Evolutionary conservation across 2,888 invertebrate species (phyloP).

Genomic region (Heliconius sara): DNA sequence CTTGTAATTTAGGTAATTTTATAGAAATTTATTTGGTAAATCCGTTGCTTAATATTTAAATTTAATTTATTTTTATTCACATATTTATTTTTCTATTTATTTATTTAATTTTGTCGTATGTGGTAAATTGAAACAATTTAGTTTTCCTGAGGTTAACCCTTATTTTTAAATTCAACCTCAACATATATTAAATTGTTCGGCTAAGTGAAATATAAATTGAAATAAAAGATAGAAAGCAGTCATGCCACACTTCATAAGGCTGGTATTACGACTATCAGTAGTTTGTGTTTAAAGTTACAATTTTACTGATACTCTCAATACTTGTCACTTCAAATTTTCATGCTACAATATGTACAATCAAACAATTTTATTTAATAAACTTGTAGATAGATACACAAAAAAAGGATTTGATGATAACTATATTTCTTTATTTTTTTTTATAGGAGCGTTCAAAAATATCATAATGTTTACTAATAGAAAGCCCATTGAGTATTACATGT

Average conservation of each 20-base stretch:
- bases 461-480: background rate
- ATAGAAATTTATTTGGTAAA: background rate
- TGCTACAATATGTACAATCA: slow-evolving; percentile 10
- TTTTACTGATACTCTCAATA: slow-evolving; percentile 19
- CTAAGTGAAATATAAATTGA: background rate
- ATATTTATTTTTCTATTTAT: too few species aligned
- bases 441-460: background rate
- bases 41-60: too few species aligned
- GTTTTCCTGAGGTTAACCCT: too few species aligned
- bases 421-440: background rate
- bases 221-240: slow-evolving; percentile 12
- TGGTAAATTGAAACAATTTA: too few species aligned
- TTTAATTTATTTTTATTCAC: too few species aligned
- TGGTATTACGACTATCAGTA: slow-evolving; percentile 10
- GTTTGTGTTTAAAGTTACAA: background rate
- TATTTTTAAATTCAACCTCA: too few species aligned
- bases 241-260: slow-evolving; percentile 19
- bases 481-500: background rate
- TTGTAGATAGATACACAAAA: background rate
- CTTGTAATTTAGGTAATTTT: background rate
- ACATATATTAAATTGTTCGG: background rate
- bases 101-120: too few species aligned
- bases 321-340: background rate
- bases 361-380: slow-evolving; percentile 1
- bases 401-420: background rate